phyloP scores from a whole-genome alignment of 2,888 invertebrate genomes.

The Hirtodrosophila trivittata region DNA sequence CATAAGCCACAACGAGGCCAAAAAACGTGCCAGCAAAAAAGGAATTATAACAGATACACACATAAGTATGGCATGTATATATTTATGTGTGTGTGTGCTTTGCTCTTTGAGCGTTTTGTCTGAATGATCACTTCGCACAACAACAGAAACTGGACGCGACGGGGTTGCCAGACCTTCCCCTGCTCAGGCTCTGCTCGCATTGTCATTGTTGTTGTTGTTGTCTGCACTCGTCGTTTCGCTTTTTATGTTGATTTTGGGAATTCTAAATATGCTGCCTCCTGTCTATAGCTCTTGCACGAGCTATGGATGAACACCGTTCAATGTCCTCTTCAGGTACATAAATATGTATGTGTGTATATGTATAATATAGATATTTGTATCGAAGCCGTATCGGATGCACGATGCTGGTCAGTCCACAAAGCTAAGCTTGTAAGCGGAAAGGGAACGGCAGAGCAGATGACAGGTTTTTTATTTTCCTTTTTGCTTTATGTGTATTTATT shows the following conservation, averaged over 20 bases:
- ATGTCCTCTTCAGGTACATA: slow-evolving; percentile 40
- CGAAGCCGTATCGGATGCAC: slow-evolving; percentile 45
- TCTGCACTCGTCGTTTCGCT: slow-evolving; percentile 45
- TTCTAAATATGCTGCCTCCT: slow-evolving; percentile 67
- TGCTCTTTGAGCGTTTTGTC: too few relatives aligned
- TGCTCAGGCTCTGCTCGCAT: slow-evolving; percentile 17
- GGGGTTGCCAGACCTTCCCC: slow-evolving; percentile 42
- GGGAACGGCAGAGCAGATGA: slow-evolving; percentile 52
- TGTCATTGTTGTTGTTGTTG: slow-evolving; percentile 37
- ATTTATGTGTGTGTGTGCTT: neutral
- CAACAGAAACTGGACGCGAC: slow-evolving; percentile 12
- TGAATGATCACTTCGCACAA: slow-evolving; percentile 18
- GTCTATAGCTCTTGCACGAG: slow-evolving; percentile 33
- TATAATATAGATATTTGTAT: slow-evolving; percentile 2
- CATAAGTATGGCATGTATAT: too few relatives aligned
- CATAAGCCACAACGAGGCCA: neutral
- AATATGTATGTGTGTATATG: neutral
- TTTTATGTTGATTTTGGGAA: slow-evolving; percentile 68
- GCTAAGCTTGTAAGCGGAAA: slow-evolving; percentile 23
- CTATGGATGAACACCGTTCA: slow-evolving; percentile 34
- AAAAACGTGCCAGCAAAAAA: too few relatives aligned
- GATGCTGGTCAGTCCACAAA: slow-evolving; percentile 37
- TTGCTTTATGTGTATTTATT: slow-evolving; percentile 37
- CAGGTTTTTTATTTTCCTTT: slow-evolving; percentile 54
- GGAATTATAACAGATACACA: neutral